A percentile compares a stretch with the other conserved stretches of the same genome.
Evolutionary conservation across 2,888 invertebrate genomes (phyloP).

Genomic region (Halictus quadricinctus): DNA sequence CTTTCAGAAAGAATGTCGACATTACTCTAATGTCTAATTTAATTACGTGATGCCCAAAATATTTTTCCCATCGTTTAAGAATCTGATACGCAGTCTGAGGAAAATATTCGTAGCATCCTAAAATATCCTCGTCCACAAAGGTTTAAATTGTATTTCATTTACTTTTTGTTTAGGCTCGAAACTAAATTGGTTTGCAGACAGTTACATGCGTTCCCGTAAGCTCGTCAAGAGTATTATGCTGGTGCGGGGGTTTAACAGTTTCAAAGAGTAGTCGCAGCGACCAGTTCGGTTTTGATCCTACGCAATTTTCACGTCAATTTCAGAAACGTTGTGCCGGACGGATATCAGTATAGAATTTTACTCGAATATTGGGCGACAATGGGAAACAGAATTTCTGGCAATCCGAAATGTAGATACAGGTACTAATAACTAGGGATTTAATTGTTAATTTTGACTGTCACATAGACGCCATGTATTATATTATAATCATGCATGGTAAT

Average conservation of each 20-base stretch:
- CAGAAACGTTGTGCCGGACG: background rate
- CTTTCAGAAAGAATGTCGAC: no score
- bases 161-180: background rate
- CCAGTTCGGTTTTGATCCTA: background rate
- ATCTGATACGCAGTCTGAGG: no score
- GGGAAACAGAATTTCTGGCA: conserved; percentile 12
- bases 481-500: background rate
- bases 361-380: conserved; percentile 13
- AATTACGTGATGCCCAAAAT: no score
- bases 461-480: background rate
- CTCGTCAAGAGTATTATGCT: background rate
- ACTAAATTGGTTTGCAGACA: background rate
- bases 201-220: background rate
- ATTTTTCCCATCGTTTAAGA: no score
- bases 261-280: background rate
- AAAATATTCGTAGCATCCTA: no score
- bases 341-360: conserved; percentile 27
- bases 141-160: background rate
- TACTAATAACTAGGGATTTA: conserved; percentile 35
- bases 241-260: background rate
- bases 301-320: conserved; percentile 30
- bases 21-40: no score
- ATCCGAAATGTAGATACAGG: background rate
- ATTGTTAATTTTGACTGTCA: conserved; percentile 39
- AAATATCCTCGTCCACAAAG: no score